Evolutionary conservation across 1,140 invertebrate genomes (phyloP), one percentile per base, ranked within the genome.

Genomic region (Tachypleus tridentatus): DNA sequence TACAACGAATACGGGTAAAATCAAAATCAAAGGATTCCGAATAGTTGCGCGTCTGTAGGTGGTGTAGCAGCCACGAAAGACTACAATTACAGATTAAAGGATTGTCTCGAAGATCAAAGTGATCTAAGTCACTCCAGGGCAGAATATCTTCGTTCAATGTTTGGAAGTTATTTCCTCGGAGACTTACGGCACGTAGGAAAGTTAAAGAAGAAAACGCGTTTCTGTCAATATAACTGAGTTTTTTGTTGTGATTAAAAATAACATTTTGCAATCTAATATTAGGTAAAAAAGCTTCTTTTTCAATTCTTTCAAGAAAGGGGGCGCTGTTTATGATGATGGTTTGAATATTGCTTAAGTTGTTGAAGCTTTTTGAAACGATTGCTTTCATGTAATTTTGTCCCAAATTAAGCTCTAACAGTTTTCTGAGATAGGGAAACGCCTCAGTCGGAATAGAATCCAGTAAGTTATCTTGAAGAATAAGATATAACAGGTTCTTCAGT

Each of bases 61-160:
- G 10, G 4, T 85, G 84, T 87, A 87, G 90, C 4, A 93, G 77
- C 90, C 90, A 93, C 57, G 87, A 80, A 60, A 92, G 75, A n/a
- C 88, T 90, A 72, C 91, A 93, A 77, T 93, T 93, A 76, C 91
- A 93, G 62, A 85, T 80, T 58, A 92, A 81, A 3, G 89, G 89
- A 78, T 93, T 92, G 9, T 87, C 87, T 50, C 85, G 85, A 48
- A 93, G 79, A 67, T 76, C 75, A 48, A 77, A 64, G 49, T 64
- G 68, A 57, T 73, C 66, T 56, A 77, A 57, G 49, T 64, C 60
- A 51, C 67, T 57, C 69, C 65, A 69, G 5, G 64, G 64, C 4
- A 71, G 54, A 10, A 68, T 60, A 47, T 11, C 50, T n/a, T 59
- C 58, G 5, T 64, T 63, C 7, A 71, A 58, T 11, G 62, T 62